Conservation (phyloP, 2,888 invertebrate species). For the Scaptomyza cyrtandrae region DNA sequence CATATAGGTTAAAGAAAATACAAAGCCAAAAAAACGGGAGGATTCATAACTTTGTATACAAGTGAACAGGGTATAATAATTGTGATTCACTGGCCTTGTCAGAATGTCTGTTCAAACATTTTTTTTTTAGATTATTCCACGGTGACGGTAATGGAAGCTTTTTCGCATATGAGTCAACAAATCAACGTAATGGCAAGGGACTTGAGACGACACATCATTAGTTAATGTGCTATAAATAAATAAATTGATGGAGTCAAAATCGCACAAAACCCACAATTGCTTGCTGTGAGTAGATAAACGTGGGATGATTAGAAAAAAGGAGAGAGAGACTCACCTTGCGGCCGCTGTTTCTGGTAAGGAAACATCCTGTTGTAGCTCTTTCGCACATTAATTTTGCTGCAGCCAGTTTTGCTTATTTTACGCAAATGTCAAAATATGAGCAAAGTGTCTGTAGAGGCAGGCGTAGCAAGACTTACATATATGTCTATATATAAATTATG, state of each 20-base stretch:
- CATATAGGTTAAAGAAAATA: too few relatives aligned
- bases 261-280: background rate
- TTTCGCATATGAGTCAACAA: constrained; percentile 1
- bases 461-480: constrained; percentile 31
- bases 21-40: background rate
- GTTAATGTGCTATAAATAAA: constrained; percentile 37
- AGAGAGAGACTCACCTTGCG: constrained; percentile 81
- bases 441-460: constrained; percentile 10
- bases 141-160: background rate
- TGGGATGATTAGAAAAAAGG: background rate
- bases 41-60: too few relatives aligned
- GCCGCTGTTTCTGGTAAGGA: constrained; percentile 85
- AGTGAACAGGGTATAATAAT: constrained; percentile 1
- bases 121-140: background rate
- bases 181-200: constrained; percentile 21
- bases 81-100: background rate
- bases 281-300: background rate
- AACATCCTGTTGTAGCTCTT: constrained; percentile 90
- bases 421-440: constrained; percentile 40
- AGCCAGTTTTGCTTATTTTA: constrained; percentile 59
- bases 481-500: constrained; percentile 16
- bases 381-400: constrained; percentile 87
- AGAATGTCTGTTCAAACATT: background rate
- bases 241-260: constrained; percentile 17
- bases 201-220: constrained; percentile 13